Percentiles rank a stretch among this genome's conserved stretches.
These are phyloP conservation scores for Acipenser transmontanus DNA, from an alignment of 2,797 vertebrate species.

Conservation along the genomic window DNA sequence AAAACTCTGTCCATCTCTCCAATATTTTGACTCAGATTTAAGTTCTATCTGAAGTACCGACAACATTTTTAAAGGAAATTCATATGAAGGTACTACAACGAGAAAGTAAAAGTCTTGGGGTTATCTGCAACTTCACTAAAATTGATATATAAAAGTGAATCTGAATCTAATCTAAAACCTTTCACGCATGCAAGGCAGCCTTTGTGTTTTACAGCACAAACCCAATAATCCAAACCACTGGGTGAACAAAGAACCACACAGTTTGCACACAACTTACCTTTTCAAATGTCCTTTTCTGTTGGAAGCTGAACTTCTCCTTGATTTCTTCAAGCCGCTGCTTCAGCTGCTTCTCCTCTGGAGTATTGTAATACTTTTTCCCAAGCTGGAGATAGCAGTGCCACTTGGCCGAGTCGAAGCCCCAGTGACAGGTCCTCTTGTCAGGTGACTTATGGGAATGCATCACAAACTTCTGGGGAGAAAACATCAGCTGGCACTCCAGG, in stretches of 20 bases:
- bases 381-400: slow-evolving; percentile 97
- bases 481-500: slow-evolving; percentile 88
- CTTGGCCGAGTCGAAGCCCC: slow-evolving; percentile 96
- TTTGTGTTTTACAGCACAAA: neutral
- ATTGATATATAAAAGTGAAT: no score
- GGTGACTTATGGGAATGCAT: slow-evolving; percentile 95
- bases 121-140: no score
- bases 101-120: no score
- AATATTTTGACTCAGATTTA: no score
- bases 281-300: slow-evolving; percentile 70
- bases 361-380: slow-evolving; percentile 83
- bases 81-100: no score
- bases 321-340: slow-evolving; percentile 84
- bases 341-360: slow-evolving; percentile 71
- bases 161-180: no score
- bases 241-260: neutral
- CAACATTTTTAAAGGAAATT: no score
- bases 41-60: no score
- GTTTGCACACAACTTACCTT: slow-evolving; percentile 70
- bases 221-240: neutral
- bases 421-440: slow-evolving; percentile 97
- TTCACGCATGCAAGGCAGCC: no score
- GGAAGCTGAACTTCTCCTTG: slow-evolving; percentile 89
- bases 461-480: slow-evolving; percentile 93
- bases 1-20: no score